Base-by-base conservation (phyloP, 2,113 vertebrate genomes). In the Edolisoma coerulescens region DNA sequence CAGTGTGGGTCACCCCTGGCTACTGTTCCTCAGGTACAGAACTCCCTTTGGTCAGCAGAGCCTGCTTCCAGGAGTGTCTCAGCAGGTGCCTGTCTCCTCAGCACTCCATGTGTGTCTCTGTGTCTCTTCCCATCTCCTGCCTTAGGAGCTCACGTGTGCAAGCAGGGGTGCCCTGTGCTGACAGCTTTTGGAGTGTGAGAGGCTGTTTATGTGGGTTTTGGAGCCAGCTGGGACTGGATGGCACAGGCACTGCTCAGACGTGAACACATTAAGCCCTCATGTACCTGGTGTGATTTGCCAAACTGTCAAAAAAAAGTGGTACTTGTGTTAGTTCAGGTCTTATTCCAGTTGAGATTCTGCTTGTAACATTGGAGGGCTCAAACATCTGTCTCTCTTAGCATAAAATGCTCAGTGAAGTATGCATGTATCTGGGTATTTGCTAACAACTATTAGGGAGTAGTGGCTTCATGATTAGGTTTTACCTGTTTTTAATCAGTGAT, bases 301-400 rank as follows among this genome's bases (percentile, higher is more conserved):
- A 96, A 87, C 98, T 96, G 97, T 70, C n/a, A n/a, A n/a, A 97
- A 98, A 95, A 97, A 98, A 6, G 97, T 98, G 20, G 97, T 94
- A 97, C 98, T 73, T 1, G 97, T 87, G 96, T 98, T 68, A 98
- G 61, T 85, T 98, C 98, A 33, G 98, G 97, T 15, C 49, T 82
- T 76, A 65, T 76, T 87, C 73, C 41, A 89, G 53, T 56, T 81
- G 78, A 52, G 15, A 20, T 67, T 54, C 23, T 64, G 27, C 22
- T 79, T 76, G 2, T 78, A 41, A 63, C n/a, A 14, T 35, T n/a
- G 28, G 39, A 84, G 79, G 75, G 12, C 24, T 35, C 57, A 33
- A 86, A 56, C 3, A 6, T 47, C 9, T 44, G n/a, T 54, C 28
- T 12, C 15, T 57, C 5, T 67, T 28, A 52, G 11, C 32, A 42